These are phyloP conservation scores for Adelges cooleyi DNA, from an alignment of 1,140 invertebrate genomes.

Conservation along the genomic window DNA sequence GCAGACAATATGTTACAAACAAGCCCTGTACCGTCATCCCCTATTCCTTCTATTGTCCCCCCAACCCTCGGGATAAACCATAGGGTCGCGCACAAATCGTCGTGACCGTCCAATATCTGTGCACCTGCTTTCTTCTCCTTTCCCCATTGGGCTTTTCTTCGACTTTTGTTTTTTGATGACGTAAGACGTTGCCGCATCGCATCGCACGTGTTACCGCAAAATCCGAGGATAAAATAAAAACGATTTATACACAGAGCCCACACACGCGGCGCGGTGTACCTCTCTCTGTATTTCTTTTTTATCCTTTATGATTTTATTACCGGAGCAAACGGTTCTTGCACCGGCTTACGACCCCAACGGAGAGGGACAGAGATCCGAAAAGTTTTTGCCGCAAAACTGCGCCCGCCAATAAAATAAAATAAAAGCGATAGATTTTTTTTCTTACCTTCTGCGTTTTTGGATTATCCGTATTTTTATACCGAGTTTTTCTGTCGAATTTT, in stretches of 20 bases:
- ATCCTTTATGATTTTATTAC: constrained; percentile 12
- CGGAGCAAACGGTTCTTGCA: neutral
- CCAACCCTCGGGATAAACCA: neutral
- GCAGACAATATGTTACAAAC: constrained; percentile 25
- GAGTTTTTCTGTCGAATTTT: no score
- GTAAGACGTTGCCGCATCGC: constrained; percentile 12
- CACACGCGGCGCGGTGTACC: neutral
- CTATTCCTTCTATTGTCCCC: neutral
- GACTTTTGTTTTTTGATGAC: constrained; percentile 17
- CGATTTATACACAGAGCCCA: constrained; percentile 25
- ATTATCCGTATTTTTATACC: no score
- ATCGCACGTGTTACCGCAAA: constrained; percentile 26
- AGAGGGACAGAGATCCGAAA: neutral
- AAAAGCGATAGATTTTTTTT: neutral
- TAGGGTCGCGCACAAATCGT: constrained; percentile 12
- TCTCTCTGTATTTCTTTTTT: neutral
- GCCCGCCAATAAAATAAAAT: constrained; percentile 5
- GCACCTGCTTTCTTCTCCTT: constrained; percentile 11
- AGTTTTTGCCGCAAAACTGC: constrained; percentile 25
- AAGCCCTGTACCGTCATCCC: constrained; percentile 1
- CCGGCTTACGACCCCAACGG: neutral
- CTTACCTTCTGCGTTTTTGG: no score
- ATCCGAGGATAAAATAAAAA: constrained; percentile 27
- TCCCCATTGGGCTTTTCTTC: neutral
- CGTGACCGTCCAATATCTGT: constrained; percentile 29